These are phyloP conservation scores for Brenthis daphne DNA, from an alignment of 2,888 invertebrate species.

Conservation along the genomic window DNA sequence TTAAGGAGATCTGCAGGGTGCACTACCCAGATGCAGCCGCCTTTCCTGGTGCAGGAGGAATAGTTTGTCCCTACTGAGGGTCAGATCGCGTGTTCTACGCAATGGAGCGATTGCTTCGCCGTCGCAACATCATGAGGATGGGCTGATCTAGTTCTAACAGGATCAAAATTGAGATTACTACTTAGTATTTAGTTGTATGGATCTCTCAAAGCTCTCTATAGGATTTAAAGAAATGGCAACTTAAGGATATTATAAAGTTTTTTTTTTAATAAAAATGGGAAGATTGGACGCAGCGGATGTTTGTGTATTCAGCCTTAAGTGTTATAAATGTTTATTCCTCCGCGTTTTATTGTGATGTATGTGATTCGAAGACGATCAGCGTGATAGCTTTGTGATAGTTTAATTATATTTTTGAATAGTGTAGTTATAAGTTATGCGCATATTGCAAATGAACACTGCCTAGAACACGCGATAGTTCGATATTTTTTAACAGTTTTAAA, in stretches of 20 bases:
- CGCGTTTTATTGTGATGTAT: constrained; percentile 38
- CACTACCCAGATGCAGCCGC: constrained; percentile 82
- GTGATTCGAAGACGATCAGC: constrained; percentile 43
- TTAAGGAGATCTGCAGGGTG: constrained; percentile 87
- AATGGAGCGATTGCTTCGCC: constrained; percentile 75
- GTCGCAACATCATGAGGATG: constrained; percentile 79
- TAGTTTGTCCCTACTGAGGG: constrained; percentile 84
- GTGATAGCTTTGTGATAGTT: constrained; percentile 75
- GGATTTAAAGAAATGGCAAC: not conserved
- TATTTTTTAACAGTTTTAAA: constrained; percentile 49
- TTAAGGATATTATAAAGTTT: not conserved
- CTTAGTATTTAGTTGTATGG: constrained; percentile 14
- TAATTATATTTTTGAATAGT: constrained; percentile 50
- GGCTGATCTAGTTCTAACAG: constrained; percentile 54
- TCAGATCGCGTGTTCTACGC: constrained; percentile 81
- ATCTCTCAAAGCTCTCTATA: constrained; percentile 4
- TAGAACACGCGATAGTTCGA: constrained; percentile 75
- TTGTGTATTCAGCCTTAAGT: constrained; percentile 29
- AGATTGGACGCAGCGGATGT: constrained; percentile 23
- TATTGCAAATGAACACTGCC: constrained; percentile 60
- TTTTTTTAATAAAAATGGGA: constrained; percentile 7
- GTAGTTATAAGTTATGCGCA: constrained; percentile 52
- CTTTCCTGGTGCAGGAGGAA: constrained; percentile 80
- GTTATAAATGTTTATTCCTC: constrained; percentile 40
- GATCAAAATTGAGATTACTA: constrained; percentile 19